Evolutionary conservation across 1,140 invertebrate genomes (phyloP), one percentile per base, ranked within the genome.

Genomic region (Prorops nasuta): DNA sequence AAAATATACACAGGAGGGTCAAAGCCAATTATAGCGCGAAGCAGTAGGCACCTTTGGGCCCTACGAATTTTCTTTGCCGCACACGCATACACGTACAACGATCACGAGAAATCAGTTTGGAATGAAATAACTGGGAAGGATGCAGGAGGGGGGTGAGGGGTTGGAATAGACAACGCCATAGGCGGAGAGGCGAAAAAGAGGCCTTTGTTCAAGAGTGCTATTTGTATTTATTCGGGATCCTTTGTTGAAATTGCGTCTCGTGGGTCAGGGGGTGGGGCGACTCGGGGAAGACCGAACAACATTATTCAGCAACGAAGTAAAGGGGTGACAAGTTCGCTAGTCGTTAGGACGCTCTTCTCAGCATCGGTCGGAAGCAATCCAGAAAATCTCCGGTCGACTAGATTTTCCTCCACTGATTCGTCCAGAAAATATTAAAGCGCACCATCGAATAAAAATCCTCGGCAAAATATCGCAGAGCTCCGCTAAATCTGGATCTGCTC

Each of bases 11-110:
- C 56, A 55, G 40, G 40, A 56, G 48, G 50, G 28, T 28, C 46
- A 72, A 76, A 76, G 71, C 73, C 73, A 76, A 76, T 76, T 76
- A 76, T 71, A 66, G 55, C 62, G 62, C 58, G 63, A 65, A 63
- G 60, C 24, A 34, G 19, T 28, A 51, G 47, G 16, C 42, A 32
- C 34, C 34, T 15, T 4, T 4, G 17, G 22, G 19, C 18, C 44
- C 35, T 41, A 39, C 47, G 35, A 34, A 38, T 39, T 49, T 7
- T 15, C 12, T 24, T 22, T 31, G n/a, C 16, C 36, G 31, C 9
- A 3, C 17, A 2, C 16, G n/a, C n/a, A n/a, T n/a, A n/a, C n/a
- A 46, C 36, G 35, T 24, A 28, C 37, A 18, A 19, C 21, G n/a
- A 28, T 4, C 44, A 36, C 47, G 47, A 44, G 22, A 31, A 32